Evolutionary conservation across 2,797 vertebrate genomes (phyloP).

Genomic region (Platyrinchus mystaceus): DNA sequence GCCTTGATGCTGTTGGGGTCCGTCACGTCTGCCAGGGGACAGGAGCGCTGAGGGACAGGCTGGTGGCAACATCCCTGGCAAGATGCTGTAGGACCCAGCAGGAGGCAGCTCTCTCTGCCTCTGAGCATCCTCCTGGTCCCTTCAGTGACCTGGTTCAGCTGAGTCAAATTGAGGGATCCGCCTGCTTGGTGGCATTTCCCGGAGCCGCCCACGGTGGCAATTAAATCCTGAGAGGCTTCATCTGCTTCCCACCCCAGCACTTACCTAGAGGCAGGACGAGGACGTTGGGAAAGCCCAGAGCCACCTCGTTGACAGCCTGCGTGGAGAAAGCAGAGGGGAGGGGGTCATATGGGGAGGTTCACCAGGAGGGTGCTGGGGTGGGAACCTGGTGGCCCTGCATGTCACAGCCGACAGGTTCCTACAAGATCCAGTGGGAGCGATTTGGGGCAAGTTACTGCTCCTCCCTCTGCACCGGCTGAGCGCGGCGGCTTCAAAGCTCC

Average conservation of each 20-base stretch:
- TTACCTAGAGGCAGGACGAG: constrained; percentile 33
- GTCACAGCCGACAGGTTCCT: not conserved
- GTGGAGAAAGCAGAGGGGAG: not conserved
- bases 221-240: not conserved
- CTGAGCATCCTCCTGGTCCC: not conserved
- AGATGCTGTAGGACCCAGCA: not conserved
- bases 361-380: fast-evolving
- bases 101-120: not conserved
- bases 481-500: not conserved
- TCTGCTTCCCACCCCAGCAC: not conserved
- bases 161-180: not conserved
- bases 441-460: fast-evolving
- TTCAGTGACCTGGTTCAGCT: not conserved
- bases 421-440: not conserved
- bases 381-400: not conserved
- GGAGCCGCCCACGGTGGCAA: not conserved
- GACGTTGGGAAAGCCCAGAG: constrained; percentile 31
- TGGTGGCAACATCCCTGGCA: fast-evolving
- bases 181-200: not conserved
- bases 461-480: not conserved
- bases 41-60: not conserved
- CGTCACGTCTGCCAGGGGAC: not conserved
- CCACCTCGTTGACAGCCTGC: constrained; percentile 35
- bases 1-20: constrained; percentile 47
- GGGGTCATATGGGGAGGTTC: not conserved